phyloP scores from a whole-genome alignment of 2,113 vertebrate species.

The Sinocyclocheilus grahami region DNA sequence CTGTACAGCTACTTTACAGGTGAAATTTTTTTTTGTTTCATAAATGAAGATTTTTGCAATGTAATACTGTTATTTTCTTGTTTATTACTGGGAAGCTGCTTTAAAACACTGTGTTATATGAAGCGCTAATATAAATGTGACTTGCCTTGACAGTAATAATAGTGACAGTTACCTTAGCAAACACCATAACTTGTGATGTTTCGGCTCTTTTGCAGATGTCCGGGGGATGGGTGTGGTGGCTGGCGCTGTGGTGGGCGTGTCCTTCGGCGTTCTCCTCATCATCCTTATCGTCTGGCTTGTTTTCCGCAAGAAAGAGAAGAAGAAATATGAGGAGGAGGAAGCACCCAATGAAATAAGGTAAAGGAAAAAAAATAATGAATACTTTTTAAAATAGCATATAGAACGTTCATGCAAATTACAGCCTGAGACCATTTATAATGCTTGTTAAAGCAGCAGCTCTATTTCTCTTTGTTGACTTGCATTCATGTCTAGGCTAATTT shows the following conservation, averaged over 20 bases:
- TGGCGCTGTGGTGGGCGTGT: conserved; percentile 83
- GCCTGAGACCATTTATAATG: background rate
- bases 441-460: conserved; percentile 13
- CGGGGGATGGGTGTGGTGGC: conserved; percentile 83
- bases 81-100: background rate
- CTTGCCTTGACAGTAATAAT: background rate
- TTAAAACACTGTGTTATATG: background rate
- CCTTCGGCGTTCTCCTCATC: conserved; percentile 80
- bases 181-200: background rate
- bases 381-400: background rate
- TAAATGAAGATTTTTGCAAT: background rate
- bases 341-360: conserved; percentile 93
- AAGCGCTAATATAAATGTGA: background rate
- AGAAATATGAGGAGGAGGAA: conserved; percentile 92
- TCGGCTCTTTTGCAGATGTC: conserved; percentile 71
- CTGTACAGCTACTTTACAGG: background rate
- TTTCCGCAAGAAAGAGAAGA: conserved; percentile 85
- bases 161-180: background rate
- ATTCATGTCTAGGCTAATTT: conserved; percentile 19
- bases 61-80: background rate
- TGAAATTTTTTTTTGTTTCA: background rate
- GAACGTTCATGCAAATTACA: background rate
- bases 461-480: conserved; percentile 2
- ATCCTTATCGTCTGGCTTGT: conserved; percentile 84
- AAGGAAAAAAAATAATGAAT: background rate